phyloP scores from a whole-genome alignment of 2,797 vertebrate species.

The Trematomus bernacchii region DNA sequence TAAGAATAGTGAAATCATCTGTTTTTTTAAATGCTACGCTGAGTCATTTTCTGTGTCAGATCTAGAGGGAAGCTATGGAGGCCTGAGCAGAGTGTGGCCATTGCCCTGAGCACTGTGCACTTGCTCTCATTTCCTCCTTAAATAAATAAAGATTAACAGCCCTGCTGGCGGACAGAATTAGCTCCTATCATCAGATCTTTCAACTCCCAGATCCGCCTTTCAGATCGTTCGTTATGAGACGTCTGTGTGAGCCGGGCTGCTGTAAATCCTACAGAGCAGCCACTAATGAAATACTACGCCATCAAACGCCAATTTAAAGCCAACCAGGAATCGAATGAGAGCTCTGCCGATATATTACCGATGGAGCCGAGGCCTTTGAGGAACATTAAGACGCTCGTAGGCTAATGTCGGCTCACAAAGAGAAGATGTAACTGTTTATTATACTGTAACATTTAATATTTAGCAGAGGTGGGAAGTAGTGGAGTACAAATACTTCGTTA shows the following conservation, averaged over 20 bases:
- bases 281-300: slow-evolving; percentile 21
- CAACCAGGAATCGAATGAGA: slow-evolving; percentile 17
- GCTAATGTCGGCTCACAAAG: slow-evolving; percentile 8
- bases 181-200: slow-evolving; percentile 59
- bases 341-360: slow-evolving; percentile 12
- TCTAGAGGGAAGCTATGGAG: slow-evolving; percentile 35
- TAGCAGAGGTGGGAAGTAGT: no score
- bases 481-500: no score
- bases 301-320: slow-evolving; percentile 26
- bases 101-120: slow-evolving; percentile 60
- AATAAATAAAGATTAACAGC: slow-evolving; percentile 78
- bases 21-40: neutral
- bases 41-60: slow-evolving; percentile 25
- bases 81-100: slow-evolving; percentile 40
- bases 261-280: slow-evolving; percentile 22
- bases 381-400: slow-evolving; percentile 13
- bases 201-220: slow-evolving; percentile 32
- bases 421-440: neutral
- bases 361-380: slow-evolving; percentile 1
- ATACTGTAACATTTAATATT: neutral
- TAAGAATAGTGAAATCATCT: no score
- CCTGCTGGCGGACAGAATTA: slow-evolving; percentile 45
- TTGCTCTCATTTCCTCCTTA: slow-evolving; percentile 77
- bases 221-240: slow-evolving; percentile 8
- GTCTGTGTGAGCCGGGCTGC: neutral